phyloP scores from a whole-genome alignment of 1,140 invertebrate species.

The Cydia amplana region DNA sequence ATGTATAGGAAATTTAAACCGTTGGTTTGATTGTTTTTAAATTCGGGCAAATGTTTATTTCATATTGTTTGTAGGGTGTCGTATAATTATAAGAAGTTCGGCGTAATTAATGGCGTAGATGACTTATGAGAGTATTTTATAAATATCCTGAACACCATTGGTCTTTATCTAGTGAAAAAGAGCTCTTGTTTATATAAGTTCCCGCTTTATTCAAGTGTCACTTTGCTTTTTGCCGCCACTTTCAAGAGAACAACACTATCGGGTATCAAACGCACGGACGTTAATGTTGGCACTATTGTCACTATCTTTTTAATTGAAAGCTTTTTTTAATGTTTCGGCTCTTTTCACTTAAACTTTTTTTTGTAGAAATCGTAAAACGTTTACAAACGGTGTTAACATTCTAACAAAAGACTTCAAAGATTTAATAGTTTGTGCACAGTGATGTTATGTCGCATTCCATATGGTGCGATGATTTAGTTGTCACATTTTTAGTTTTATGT shows the following conservation, averaged over 20 bases:
- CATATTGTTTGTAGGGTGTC: too few species aligned
- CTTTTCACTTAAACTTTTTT: slow-evolving; percentile 54
- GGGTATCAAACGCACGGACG: slow-evolving; percentile 71
- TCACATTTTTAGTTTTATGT: slow-evolving; percentile 33
- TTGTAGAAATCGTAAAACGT: slow-evolving; percentile 63
- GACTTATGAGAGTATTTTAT: neutral
- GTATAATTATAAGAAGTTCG: neutral
- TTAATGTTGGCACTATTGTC: slow-evolving; percentile 72
- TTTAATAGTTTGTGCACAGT: slow-evolving; percentile 49
- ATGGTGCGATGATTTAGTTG: slow-evolving; percentile 48
- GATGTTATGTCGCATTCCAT: slow-evolving; percentile 61
- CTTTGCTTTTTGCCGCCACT: slow-evolving; percentile 76
- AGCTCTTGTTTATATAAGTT: slow-evolving; percentile 72
- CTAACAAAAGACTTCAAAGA: slow-evolving; percentile 75
- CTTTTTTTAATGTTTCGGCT: slow-evolving; percentile 70
- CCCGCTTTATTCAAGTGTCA: slow-evolving; percentile 78
- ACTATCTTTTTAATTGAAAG: slow-evolving; percentile 76
- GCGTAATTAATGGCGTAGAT: neutral
- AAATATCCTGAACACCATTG: slow-evolving; percentile 46
- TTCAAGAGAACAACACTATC: slow-evolving; percentile 72
- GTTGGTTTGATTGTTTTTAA: too few species aligned
- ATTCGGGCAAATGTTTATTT: too few species aligned
- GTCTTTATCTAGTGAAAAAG: slow-evolving; percentile 65
- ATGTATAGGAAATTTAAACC: too few species aligned
- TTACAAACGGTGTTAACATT: slow-evolving; percentile 63